Evolutionary conservation across 2,113 vertebrate species (phyloP).

Genomic region (Pachypanchax playfairii): DNA sequence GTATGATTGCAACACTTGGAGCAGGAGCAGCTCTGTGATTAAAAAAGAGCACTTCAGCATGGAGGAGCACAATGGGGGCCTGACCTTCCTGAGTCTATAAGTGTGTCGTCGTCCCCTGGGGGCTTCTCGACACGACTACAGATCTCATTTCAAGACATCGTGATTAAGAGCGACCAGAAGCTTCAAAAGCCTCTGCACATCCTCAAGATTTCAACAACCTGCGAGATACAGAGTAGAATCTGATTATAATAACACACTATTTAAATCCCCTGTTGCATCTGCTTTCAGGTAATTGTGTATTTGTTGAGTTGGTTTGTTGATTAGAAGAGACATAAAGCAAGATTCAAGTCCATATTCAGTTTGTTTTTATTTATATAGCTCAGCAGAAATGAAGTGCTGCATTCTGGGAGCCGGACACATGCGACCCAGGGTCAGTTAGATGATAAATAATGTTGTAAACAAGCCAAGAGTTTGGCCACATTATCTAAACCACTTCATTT

Average conservation of each 20-base stretch:
- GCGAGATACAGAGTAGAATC: slow-evolving; percentile 50
- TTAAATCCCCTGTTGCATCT: slow-evolving; percentile 16
- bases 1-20: slow-evolving; percentile 51
- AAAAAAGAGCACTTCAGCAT: slow-evolving; percentile 67
- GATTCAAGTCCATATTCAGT: neutral
- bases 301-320: slow-evolving; percentile 7
- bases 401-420: neutral
- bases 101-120: slow-evolving; percentile 44
- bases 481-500: slow-evolving; percentile 11
- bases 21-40: slow-evolving; percentile 62
- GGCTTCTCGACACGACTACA: slow-evolving; percentile 38
- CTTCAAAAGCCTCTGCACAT: slow-evolving; percentile 51
- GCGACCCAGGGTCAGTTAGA: neutral
- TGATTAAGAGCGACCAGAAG: slow-evolving; percentile 68
- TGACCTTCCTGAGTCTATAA: slow-evolving; percentile 69
- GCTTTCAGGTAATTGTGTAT: slow-evolving; percentile 34
- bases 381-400: neutral
- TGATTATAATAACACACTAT: slow-evolving; percentile 68
- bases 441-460: slow-evolving; percentile 12
- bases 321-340: neutral
- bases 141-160: slow-evolving; percentile 59
- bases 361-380: neutral
- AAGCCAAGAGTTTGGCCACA: slow-evolving; percentile 14
- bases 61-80: slow-evolving; percentile 66
- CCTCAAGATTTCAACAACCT: slow-evolving; percentile 61